Evolutionary conservation across 2,113 vertebrate species (phyloP), one percentile per base, ranked within the genome.

Genomic region (Oostethus manadensis): DNA sequence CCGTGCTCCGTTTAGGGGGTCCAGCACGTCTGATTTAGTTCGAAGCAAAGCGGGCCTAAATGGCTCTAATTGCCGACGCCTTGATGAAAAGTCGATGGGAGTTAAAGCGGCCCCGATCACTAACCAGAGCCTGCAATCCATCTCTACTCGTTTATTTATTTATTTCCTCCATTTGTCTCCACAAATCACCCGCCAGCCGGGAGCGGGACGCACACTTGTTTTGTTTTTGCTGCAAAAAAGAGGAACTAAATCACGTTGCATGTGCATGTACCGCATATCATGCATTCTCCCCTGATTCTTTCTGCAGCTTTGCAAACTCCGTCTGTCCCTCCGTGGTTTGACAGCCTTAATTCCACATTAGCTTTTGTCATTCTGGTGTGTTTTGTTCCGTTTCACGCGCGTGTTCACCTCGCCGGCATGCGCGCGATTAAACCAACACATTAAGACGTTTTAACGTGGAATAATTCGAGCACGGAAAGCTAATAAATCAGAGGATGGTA

Each of bases 1-100:
- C 79, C 71, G 80, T 87, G 84, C 84, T 85, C 70, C 68, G 68
- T 85, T 76, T 43, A 74, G 68, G 21, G 22, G 21, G 22, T 42
- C 18, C 14, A 10, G 40, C 74, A 82, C 62, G 69, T 81, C 79
- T 84, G 89, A 88, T 90, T 92, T 88, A 91, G 91, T 92, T 92
- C 73, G 73, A 90, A 83, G 75, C 89, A 90, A 92, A 93, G 92
- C 73, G 71, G 53, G 74, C 71, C 85, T 86, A 92, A 94, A 93
- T 92, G 91, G 90, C 89, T 92, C 93, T 93, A 95, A 96, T 95
- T 93, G 92, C 89, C 89, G 89, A 86, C 85, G 86, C 86, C 87
- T 86, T 86, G 91, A 94, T 94, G 92, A 95, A 93, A 96, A 94
- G 93, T 94, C 93, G 91, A 95, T 96, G 88, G 79, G 90, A 91